A percentile compares a stretch with the other conserved stretches of the same genome.
Evolutionary conservation across 2,797 vertebrate species (phyloP).

Genomic region (Chlorospingus flavigularis): DNA sequence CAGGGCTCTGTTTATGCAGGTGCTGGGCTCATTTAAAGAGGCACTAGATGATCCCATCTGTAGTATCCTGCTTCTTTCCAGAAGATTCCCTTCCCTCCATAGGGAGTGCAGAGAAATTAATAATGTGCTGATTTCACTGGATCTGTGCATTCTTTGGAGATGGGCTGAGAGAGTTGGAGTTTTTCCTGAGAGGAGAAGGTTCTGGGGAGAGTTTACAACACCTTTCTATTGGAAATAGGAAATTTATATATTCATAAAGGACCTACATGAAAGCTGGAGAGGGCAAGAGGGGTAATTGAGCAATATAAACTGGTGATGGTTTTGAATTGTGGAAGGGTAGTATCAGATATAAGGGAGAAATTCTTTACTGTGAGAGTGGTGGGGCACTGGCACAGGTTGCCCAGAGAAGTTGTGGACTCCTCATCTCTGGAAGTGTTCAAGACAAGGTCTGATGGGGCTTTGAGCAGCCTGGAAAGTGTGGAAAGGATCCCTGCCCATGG

Average conservation of each 20-base stretch:
- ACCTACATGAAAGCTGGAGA: background rate
- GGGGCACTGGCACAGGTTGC: background rate
- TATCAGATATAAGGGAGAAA: rapidly evolving
- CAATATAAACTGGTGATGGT: background rate
- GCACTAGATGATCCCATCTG: background rate
- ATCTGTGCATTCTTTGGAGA: background rate
- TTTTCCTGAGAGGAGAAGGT: background rate
- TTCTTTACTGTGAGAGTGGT: background rate
- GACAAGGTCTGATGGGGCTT: background rate
- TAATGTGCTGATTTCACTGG: background rate
- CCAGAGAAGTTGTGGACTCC: background rate
- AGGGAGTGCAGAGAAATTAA: background rate
- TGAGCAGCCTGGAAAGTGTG: background rate
- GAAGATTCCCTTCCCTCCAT: background rate
- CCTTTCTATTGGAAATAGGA: background rate
- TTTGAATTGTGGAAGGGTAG: too few relatives aligned
- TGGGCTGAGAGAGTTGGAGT: background rate
- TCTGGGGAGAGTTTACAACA: background rate
- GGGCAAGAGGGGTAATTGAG: background rate
- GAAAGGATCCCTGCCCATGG: background rate
- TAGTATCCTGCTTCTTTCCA: background rate
- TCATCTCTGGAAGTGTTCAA: background rate
- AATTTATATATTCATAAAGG: background rate
- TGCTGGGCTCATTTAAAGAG: background rate
- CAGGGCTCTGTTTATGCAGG: background rate